Evolutionary conservation across 2,888 invertebrate genomes (phyloP).

Genomic region (Pristionchus maxplancki): DNA sequence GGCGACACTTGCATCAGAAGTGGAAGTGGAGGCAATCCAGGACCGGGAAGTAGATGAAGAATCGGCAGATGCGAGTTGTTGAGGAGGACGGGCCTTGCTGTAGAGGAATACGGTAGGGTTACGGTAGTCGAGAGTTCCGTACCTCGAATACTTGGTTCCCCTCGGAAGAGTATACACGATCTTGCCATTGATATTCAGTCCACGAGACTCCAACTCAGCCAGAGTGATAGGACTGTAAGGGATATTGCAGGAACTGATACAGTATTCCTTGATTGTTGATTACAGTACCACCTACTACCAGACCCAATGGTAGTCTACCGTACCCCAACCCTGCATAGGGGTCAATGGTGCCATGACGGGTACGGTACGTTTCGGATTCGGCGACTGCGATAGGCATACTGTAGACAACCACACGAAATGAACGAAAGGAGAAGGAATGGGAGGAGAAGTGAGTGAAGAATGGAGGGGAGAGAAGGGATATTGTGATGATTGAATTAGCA

Average conservation of each 20-base stretch:
- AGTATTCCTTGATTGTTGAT: background rate
- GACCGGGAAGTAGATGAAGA: conserved; percentile 20
- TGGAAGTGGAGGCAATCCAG: background rate
- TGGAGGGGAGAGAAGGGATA: background rate
- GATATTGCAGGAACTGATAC: background rate
- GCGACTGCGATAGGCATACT: background rate
- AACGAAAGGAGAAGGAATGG: background rate
- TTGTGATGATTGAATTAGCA: background rate
- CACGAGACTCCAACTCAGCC: conserved; percentile 45
- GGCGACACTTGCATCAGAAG: background rate
- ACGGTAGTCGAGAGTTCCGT: background rate
- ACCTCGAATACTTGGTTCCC: conserved; percentile 10
- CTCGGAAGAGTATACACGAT: conserved; percentile 33
- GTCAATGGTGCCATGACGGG: background rate
- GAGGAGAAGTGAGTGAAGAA: background rate
- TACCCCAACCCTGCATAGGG: background rate
- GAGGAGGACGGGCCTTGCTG: background rate
- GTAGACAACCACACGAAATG: conserved; percentile 9
- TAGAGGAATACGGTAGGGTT: conserved; percentile 7
- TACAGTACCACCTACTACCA: background rate
- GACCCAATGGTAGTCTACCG: background rate
- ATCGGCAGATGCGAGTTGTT: background rate
- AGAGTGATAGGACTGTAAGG: conserved; percentile 38
- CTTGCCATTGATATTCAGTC: conserved; percentile 45
- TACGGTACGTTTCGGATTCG: background rate